Conservation (phyloP, 2,888 invertebrate species). For the Drosophila mimica region DNA sequence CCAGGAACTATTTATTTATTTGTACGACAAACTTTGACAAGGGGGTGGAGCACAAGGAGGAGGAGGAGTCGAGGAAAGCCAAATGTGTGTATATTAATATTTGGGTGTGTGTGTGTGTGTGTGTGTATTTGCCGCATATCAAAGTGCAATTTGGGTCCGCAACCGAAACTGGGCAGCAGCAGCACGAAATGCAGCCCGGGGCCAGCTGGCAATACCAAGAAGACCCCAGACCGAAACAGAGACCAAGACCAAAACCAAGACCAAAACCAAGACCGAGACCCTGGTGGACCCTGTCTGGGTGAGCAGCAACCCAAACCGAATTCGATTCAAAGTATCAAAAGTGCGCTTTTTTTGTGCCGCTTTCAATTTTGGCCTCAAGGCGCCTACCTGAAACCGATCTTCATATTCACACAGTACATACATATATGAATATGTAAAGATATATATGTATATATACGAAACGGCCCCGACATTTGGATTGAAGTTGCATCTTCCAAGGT, state of each 20-base stretch:
- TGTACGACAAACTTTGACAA: slow-evolving; percentile 27
- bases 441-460: neutral
- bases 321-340: slow-evolving; percentile 54
- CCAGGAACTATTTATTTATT: slow-evolving; percentile 55
- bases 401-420: slow-evolving; percentile 13
- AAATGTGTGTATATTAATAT: neutral
- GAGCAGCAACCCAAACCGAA: slow-evolving; percentile 21
- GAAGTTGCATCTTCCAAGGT: neutral
- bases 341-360: slow-evolving; percentile 51
- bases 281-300: slow-evolving; percentile 14
- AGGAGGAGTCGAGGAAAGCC: slow-evolving; percentile 10
- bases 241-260: slow-evolving; percentile 4
- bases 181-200: slow-evolving; percentile 38
- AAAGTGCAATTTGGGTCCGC: slow-evolving; percentile 48
- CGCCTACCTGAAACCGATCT: slow-evolving; percentile 34
- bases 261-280: slow-evolving; percentile 5
- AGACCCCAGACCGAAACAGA: slow-evolving; percentile 6
- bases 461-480: neutral
- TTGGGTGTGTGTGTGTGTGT: slow-evolving; percentile 14
- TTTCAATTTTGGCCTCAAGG: slow-evolving; percentile 57
- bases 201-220: slow-evolving; percentile 36
- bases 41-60: neutral
- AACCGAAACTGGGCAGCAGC: slow-evolving; percentile 38
- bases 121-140: slow-evolving; percentile 35
- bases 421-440: neutral